These are phyloP conservation scores for Ptychobarbus kaznakovi DNA, from an alignment of 2,797 vertebrate genomes.

Conservation along the genomic window DNA sequence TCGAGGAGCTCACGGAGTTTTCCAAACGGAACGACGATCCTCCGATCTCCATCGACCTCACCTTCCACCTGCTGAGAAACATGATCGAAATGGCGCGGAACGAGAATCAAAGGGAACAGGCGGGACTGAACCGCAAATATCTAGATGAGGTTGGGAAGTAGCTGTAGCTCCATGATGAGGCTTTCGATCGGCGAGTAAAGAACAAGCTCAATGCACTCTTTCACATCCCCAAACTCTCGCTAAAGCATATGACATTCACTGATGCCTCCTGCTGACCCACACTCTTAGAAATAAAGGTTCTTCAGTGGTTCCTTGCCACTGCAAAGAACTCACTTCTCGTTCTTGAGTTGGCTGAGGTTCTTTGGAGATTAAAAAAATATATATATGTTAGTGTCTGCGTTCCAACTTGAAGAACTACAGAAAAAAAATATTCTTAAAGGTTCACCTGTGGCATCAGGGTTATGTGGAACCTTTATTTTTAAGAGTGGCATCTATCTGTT, in stretches of 20 bases:
- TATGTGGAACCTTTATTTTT: constrained; percentile 41
- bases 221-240: constrained; percentile 34
- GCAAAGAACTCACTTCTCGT: constrained; percentile 3
- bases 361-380: neutral
- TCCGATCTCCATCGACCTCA: constrained; percentile 92
- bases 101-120: constrained; percentile 88
- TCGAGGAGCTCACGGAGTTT: constrained; percentile 64
- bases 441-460: constrained; percentile 2
- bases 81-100: constrained; percentile 89
- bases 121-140: constrained; percentile 87
- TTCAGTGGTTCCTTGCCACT: constrained; percentile 2
- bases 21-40: constrained; percentile 83
- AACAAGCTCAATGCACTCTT: constrained; percentile 55
- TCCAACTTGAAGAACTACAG: neutral
- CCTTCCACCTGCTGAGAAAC: constrained; percentile 92
- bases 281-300: constrained; percentile 43
- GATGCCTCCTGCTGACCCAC: constrained; percentile 19
- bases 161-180: constrained; percentile 42
- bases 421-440: neutral
- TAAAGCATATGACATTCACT: constrained; percentile 39
- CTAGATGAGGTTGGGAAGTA: constrained; percentile 92
- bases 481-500: constrained; percentile 33
- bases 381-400: neutral
- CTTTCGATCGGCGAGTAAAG: constrained; percentile 39
- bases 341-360: constrained; percentile 4